phyloP scores from a whole-genome alignment of 2,113 vertebrate species.

The Ammospiza caudacuta region DNA sequence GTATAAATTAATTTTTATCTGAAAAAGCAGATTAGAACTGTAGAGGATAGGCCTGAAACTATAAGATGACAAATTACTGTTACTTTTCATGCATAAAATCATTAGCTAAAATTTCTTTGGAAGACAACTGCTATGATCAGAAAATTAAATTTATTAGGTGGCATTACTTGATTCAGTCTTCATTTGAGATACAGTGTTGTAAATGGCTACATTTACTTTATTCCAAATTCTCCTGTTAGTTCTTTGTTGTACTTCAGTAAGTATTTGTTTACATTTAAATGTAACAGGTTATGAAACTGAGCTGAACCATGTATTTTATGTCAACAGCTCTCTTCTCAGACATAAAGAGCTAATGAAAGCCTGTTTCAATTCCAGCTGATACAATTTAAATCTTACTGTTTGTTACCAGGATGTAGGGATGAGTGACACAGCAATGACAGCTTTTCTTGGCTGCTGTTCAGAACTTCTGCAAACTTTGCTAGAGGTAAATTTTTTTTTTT shows the following conservation, averaged over 20 bases:
- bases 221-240: neutral
- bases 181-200: neutral
- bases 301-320: neutral
- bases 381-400: neutral
- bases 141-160: neutral
- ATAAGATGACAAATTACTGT: neutral
- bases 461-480: constrained; percentile 91
- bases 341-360: neutral
- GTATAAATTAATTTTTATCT: neutral
- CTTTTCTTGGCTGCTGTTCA: constrained; percentile 89
- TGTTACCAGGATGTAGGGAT: constrained; percentile 90
- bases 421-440: constrained; percentile 88
- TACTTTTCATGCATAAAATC: neutral
- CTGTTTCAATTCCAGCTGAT: neutral
- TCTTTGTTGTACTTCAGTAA: neutral
- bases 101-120: neutral
- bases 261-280: neutral
- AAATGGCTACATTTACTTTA: neutral
- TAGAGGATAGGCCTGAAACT: neutral
- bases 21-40: neutral
- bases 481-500: constrained; percentile 83
- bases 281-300: neutral
- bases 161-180: neutral
- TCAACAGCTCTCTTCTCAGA: neutral
- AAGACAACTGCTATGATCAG: neutral